Percentiles rank a stretch among this genome's conserved stretches.
Conservation (phyloP, 2,797 vertebrate genomes). For the Carcharodon carcharias region DNA sequence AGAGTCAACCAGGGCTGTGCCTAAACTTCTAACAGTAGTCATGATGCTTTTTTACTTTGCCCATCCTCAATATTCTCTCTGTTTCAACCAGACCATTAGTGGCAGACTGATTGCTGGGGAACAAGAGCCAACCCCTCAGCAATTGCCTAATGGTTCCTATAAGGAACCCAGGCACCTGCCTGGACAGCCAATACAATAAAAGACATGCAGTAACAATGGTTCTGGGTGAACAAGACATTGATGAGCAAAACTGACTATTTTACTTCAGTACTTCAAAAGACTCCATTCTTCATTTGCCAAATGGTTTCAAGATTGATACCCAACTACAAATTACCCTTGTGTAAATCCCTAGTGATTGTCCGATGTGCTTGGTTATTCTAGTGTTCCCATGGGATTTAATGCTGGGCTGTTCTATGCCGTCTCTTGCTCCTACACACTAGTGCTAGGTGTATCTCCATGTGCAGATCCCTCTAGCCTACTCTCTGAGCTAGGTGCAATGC, state of each 20-base stretch:
- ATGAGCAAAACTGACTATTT: background rate
- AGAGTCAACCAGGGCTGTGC: background rate
- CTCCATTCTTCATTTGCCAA: background rate
- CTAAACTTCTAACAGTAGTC: background rate
- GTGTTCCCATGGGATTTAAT: background rate
- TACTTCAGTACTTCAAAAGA: background rate
- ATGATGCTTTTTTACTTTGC: background rate
- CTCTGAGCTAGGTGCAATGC: background rate
- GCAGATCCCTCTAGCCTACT: background rate
- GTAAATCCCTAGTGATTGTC: background rate
- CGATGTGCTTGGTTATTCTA: background rate
- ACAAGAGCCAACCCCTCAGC: background rate
- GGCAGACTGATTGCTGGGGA: background rate
- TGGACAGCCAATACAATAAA: background rate
- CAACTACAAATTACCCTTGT: background rate
- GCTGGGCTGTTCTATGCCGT: background rate
- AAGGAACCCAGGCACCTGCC: background rate
- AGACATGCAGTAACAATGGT: background rate
- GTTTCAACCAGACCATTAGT: background rate
- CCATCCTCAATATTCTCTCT: background rate
- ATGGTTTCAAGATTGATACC: background rate
- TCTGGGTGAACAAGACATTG: background rate
- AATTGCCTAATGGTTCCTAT: background rate
- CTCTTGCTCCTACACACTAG: background rate
- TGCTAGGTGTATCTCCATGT: too few relatives aligned